Evolutionary conservation across 2,888 invertebrate genomes (phyloP).

Genomic region (Cabera pusaria): DNA sequence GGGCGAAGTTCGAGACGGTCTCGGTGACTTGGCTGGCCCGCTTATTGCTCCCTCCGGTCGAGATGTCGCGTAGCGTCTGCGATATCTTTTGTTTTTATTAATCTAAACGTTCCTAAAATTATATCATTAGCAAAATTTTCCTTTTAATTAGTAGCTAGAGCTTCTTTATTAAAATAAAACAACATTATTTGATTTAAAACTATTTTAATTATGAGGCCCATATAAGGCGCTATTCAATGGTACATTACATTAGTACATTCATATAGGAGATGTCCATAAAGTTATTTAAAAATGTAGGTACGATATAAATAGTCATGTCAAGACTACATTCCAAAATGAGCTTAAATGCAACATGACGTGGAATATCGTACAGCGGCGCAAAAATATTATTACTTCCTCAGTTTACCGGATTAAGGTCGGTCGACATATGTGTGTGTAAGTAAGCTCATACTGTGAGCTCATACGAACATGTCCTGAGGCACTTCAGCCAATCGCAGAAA

Average conservation of each 20-base stretch:
- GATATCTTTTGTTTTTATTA: conserved; percentile 40
- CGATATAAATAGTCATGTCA: too few relatives aligned
- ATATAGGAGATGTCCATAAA: too few relatives aligned
- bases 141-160: too few relatives aligned
- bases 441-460: conserved; percentile 5
- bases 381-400: conserved; percentile 25
- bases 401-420: conserved; percentile 28
- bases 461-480: conserved; percentile 26
- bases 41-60: conserved; percentile 52
- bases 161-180: too few relatives aligned
- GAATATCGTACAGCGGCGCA: conserved; percentile 19
- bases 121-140: too few relatives aligned
- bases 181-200: too few relatives aligned
- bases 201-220: too few relatives aligned
- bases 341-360: conserved; percentile 18
- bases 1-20: conserved; percentile 53
- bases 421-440: conserved; percentile 12
- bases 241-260: too few relatives aligned
- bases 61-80: conserved; percentile 44
- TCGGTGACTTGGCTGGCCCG: conserved; percentile 41
- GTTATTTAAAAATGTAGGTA: too few relatives aligned
- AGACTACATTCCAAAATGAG: neutral
- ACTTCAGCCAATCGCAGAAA: conserved; percentile 28
- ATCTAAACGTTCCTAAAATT: too few relatives aligned
- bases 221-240: too few relatives aligned